Evolutionary conservation across 92 coral and sea anemone species (phyloP).

Genomic region (Plumapathes pennacea): DNA sequence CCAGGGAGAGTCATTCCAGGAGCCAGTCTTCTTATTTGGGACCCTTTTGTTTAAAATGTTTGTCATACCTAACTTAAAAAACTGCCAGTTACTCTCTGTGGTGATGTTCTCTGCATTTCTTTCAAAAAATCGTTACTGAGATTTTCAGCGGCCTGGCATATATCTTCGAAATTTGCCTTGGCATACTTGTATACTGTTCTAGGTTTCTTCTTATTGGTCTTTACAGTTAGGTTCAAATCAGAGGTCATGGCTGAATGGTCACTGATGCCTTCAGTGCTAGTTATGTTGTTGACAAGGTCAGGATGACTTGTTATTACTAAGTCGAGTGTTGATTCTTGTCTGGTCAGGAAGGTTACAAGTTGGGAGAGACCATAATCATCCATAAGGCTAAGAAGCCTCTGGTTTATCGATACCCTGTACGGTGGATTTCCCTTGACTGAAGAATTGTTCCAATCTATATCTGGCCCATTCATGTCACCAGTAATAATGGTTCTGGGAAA

Average conservation of each 20-base stretch:
- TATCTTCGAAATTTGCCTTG: conserved; percentile 1
- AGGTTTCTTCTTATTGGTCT: conserved; percentile 7
- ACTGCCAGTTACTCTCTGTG: conserved; percentile 10
- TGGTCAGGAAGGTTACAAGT: conserved; percentile 50
- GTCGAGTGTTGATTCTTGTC: conserved; percentile 42
- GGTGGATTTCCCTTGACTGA: conserved; percentile 37
- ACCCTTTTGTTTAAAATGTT: conserved; percentile 22
- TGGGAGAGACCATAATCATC: conserved; percentile 48
- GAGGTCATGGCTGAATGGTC: conserved; percentile 31
- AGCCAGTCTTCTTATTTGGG: conserved; percentile 46
- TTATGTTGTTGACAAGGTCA: conserved; percentile 21
- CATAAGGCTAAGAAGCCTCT: conserved; percentile 30
- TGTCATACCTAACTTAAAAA: background rate
- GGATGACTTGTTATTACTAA: conserved; percentile 45
- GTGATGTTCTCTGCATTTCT: conserved; percentile 7
- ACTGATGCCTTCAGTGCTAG: conserved; percentile 21
- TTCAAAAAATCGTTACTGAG: background rate
- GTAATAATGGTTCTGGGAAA: conserved; percentile 38
- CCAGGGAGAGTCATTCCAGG: conserved; percentile 40
- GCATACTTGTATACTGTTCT: background rate
- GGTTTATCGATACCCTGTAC: conserved; percentile 43
- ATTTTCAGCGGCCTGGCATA: conserved; percentile 3
- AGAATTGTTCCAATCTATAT: conserved; percentile 30
- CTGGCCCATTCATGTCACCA: conserved; percentile 47
- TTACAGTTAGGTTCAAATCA: conserved; percentile 38